Percentiles rank a stretch among this genome's conserved stretches.
These are phyloP conservation scores for Andricus curvator DNA, from an alignment of 2,888 invertebrate species.

Conservation along the genomic window DNA sequence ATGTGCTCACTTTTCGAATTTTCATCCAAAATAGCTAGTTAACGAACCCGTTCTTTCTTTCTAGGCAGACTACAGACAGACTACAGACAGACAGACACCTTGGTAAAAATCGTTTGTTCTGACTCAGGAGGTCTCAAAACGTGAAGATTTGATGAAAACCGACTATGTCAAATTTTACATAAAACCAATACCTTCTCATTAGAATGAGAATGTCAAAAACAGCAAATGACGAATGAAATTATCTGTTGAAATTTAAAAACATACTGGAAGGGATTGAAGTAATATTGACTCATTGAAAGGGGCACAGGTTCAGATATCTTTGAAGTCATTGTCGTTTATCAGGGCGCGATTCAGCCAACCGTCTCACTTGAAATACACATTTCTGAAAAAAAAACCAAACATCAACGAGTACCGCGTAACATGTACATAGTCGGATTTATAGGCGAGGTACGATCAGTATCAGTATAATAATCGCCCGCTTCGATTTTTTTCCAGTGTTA, in stretches of 20 bases:
- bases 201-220: not conserved
- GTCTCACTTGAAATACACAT: not conserved
- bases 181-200: too few species aligned
- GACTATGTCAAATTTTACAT: too few species aligned
- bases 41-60: too few species aligned
- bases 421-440: not conserved
- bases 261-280: not conserved
- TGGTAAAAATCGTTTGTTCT: too few species aligned
- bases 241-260: not conserved
- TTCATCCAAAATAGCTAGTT: too few species aligned
- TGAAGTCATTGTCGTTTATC: not conserved
- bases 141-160: too few species aligned
- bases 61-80: too few species aligned
- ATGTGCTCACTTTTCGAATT: too few species aligned
- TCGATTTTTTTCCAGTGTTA: slow-evolving; percentile 2
- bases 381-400: not conserved
- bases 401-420: not conserved
- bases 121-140: too few species aligned
- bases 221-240: not conserved
- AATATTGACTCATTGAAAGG: not conserved
- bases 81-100: too few species aligned
- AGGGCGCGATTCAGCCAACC: not conserved
- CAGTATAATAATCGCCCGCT: not conserved
- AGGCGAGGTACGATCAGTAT: not conserved
- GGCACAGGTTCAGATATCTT: not conserved